Evolutionary conservation across 2,797 vertebrate species (phyloP).

Genomic region (Poeciliopsis presidionis): DNA sequence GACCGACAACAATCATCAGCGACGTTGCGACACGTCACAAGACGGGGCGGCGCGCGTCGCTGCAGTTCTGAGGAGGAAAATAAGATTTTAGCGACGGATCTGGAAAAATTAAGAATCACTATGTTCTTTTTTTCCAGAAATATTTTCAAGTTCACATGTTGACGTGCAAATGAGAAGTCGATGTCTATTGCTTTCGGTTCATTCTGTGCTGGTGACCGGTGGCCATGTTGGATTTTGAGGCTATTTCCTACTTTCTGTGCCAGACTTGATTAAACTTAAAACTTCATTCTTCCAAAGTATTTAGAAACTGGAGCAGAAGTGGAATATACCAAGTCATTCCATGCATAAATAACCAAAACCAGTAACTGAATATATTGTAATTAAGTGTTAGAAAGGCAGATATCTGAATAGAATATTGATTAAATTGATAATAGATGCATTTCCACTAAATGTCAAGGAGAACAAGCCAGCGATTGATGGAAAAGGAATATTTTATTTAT

Average conservation of each 20-base stretch:
- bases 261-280: not conserved
- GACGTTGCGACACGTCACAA: not conserved
- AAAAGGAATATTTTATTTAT: not conserved
- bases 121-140: not conserved
- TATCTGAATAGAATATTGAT: not conserved
- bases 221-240: slow-evolving; percentile 1
- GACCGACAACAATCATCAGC: no score
- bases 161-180: not conserved
- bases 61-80: not conserved
- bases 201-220: not conserved
- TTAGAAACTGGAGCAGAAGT: not conserved
- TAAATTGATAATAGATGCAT: not conserved
- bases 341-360: not conserved
- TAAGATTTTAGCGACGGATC: not conserved
- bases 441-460: not conserved
- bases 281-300: not conserved
- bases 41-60: not conserved
- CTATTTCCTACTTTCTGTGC: not conserved
- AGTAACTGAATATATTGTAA: not conserved
- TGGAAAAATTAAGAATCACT: not conserved
- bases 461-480: not conserved
- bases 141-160: no score
- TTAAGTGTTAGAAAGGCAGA: not conserved
- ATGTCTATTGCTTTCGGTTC: not conserved
- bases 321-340: not conserved